Evolutionary conservation across 2,797 vertebrate genomes (phyloP), one percentile per base, ranked within the genome.

Genomic region (Spinibarbus caldwelli): DNA sequence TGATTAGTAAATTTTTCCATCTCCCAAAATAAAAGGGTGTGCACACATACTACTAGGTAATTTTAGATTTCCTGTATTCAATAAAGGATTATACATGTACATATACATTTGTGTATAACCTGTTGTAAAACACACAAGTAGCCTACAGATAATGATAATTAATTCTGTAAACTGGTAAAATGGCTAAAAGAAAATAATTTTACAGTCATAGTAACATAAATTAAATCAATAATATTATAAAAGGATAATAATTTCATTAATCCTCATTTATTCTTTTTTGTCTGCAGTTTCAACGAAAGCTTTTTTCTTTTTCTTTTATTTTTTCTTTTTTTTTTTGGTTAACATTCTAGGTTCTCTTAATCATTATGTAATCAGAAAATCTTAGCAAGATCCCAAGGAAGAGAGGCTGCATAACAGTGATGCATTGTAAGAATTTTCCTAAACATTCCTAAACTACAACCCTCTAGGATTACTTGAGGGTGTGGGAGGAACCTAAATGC

Each of bases 401-500:
- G 15, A 3, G 15, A 73, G 4, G 41, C 0, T 11, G 9, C 29
- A 31, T 72, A 17, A 43, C 14, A 85, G 31, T 34, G 15, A 79
- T 57, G 23, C 54, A 45, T 70, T 82, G 21, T 79, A 68, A 23
- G 38, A 67, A 64, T 19, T 80, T 17, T 47, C 45, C 45, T 66
- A 80, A 52, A 71, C 19, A 36, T 70, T 79, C 34, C 86, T 84
- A 73, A 83, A 7, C 78, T 2, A 29, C 49, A 43, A 68, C 34
- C 71, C 38, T 76, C 3, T 66, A 81, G 41, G 72, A 71, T 54
- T n/a, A 38, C 78, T 52, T 67, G 9, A 29, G 36, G 62, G 59
- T 82, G 66, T 84, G 88, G 92, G 91, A 29, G 90, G 92, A 81
- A 87, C 89, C 82, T 83, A 34, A 54, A 86, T 36, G 71, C 90